A percentile compares a stretch with the other conserved stretches of the same genome.
These are phyloP conservation scores for Siniperca knerii DNA, from an alignment of 2,113 vertebrate genomes.

Conservation along the genomic window DNA sequence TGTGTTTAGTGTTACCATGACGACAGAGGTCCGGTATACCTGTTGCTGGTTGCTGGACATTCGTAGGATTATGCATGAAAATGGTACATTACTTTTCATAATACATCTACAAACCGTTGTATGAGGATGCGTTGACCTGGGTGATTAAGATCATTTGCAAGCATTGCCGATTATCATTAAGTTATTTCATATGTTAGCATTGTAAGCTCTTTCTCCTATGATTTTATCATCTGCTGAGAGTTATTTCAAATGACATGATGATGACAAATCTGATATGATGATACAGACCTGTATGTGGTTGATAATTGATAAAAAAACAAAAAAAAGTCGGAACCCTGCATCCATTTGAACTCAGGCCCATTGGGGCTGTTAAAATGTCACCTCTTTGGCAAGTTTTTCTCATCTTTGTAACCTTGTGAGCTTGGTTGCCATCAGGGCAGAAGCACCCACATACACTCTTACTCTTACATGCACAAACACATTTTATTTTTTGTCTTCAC, in stretches of 20 bases:
- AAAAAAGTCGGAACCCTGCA: background rate
- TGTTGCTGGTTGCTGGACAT: no score
- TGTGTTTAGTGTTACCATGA: no score
- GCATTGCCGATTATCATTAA: background rate
- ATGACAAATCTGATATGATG: background rate
- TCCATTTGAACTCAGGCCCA: background rate
- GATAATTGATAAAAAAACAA: background rate
- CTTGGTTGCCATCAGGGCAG: background rate
- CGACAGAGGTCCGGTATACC: no score
- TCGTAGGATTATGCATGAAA: no score
- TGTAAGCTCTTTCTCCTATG: background rate
- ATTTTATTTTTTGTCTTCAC: background rate
- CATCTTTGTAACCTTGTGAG: background rate
- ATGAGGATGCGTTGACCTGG: background rate
- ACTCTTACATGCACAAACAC: background rate
- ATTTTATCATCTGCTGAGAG: slow-evolving; percentile 3
- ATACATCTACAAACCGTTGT: no score
- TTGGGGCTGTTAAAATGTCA: background rate
- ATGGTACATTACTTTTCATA: no score
- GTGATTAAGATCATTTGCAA: slow-evolving; percentile 41
- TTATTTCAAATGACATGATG: background rate
- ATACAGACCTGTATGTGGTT: background rate
- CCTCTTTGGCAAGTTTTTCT: background rate
- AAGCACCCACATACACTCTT: background rate
- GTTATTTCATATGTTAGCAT: background rate